phyloP scores from a whole-genome alignment of 2,888 invertebrate genomes.

The Scaptomyza reducta region DNA sequence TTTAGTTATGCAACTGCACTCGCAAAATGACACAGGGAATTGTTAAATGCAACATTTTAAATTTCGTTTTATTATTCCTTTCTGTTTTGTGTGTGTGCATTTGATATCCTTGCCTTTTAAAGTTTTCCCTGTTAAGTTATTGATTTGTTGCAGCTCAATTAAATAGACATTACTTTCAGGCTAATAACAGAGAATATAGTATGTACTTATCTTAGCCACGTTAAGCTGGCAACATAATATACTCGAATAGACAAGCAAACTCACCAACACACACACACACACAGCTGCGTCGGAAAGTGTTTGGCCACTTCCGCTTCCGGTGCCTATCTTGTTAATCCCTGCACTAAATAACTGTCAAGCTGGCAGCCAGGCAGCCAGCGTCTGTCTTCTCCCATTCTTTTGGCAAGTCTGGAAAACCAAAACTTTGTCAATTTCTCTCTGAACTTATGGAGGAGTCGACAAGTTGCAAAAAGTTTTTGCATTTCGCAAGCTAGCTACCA shows the following conservation, averaged over 20 bases:
- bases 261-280: conserved; percentile 1
- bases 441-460: conserved; percentile 37
- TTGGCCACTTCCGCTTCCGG: conserved; percentile 70
- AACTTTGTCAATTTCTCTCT: conserved; percentile 72
- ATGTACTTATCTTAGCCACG: conserved; percentile 42
- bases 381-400: not conserved
- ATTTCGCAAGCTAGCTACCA: conserved; percentile 46
- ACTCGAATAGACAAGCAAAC: conserved; percentile 21
- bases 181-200: conserved; percentile 53
- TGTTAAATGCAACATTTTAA: not conserved
- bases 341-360: conserved; percentile 72
- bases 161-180: conserved; percentile 50
- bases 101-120: not conserved
- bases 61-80: too few species aligned
- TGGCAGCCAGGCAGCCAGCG: conserved; percentile 36
- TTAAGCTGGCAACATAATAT: conserved; percentile 69
- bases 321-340: conserved; percentile 70
- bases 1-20: not conserved
- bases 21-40: not conserved
- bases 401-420: conserved; percentile 27
- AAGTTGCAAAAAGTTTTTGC: conserved; percentile 69
- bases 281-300: conserved; percentile 47
- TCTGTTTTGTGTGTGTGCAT: too few species aligned
- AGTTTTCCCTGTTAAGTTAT: not conserved
- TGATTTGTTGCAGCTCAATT: conserved; percentile 49